Evolutionary conservation across 2,113 vertebrate genomes (phyloP).

Genomic region (Corythornis vintsioides): DNA sequence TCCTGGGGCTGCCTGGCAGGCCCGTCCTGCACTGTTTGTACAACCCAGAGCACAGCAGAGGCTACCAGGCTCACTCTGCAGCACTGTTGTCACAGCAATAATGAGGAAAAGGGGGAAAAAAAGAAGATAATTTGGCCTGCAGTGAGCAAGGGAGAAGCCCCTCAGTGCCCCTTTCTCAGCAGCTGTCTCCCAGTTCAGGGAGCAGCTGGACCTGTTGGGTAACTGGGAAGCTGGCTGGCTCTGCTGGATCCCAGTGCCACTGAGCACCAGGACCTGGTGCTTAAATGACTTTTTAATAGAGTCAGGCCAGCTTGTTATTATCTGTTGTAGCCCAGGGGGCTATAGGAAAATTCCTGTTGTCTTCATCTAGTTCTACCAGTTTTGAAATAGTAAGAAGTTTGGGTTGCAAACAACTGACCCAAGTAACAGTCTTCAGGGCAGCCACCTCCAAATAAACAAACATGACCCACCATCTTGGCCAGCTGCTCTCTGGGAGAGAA

Average conservation of each 20-base stretch:
- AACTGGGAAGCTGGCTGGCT: background rate
- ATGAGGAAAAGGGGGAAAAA: background rate
- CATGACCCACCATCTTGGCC: background rate
- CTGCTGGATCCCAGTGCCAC: background rate
- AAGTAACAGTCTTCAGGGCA: constrained; percentile 33
- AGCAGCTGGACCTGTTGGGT: background rate
- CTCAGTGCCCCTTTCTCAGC: constrained; percentile 14
- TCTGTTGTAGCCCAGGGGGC: constrained; percentile 58
- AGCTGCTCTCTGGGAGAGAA: background rate
- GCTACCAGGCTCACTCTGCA: background rate
- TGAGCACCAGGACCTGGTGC: background rate
- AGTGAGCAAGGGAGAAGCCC: background rate
- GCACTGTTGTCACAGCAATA: background rate
- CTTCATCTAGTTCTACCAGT: constrained; percentile 74
- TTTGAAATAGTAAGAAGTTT: constrained; percentile 57
- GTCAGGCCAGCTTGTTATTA: constrained; percentile 44
- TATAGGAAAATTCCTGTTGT: constrained; percentile 66
- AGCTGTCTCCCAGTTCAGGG: background rate
- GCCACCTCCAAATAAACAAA: constrained; percentile 29
- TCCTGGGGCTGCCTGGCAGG: background rate
- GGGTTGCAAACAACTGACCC: constrained; percentile 69
- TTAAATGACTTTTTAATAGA: background rate
- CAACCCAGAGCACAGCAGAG: background rate
- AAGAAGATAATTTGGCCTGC: background rate
- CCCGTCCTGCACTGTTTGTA: background rate